phyloP scores from a whole-genome alignment of 2,888 invertebrate genomes.

The Pecten maximus region DNA sequence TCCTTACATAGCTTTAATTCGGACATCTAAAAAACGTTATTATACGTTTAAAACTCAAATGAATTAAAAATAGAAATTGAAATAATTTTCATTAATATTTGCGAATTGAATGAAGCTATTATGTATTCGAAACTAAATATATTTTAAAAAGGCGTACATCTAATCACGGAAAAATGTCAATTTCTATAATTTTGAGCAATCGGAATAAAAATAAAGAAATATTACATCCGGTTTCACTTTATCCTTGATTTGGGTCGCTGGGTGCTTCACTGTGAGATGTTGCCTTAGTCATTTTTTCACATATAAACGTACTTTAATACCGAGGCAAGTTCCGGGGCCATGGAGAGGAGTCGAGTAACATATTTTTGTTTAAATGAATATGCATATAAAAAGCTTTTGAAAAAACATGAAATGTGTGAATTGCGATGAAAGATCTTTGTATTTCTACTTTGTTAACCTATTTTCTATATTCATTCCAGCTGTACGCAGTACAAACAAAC shows the following conservation, averaged over 20 bases:
- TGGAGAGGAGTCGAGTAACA: not conserved
- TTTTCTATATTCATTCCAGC: not conserved
- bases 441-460: not conserved
- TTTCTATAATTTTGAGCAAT: not conserved
- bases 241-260: not conserved
- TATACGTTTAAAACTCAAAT: too few species aligned
- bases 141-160: not conserved
- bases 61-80: too few species aligned
- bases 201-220: not conserved
- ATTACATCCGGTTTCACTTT: not conserved
- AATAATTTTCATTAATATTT: too few species aligned
- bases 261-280: not conserved
- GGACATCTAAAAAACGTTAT: too few species aligned
- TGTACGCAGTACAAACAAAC: not conserved
- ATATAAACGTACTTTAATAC: not conserved
- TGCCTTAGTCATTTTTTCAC: slow-evolving; percentile 3
- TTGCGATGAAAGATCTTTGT: not conserved
- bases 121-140: not conserved
- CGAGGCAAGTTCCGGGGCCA: not conserved
- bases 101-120: not conserved
- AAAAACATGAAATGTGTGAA: not conserved
- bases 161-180: not conserved
- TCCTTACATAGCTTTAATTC: too few species aligned
- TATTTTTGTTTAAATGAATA: not conserved
- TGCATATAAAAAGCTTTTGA: not conserved